phyloP scores from a whole-genome alignment of 2,888 invertebrate genomes.

The Caenorhabditis macrosperma region DNA sequence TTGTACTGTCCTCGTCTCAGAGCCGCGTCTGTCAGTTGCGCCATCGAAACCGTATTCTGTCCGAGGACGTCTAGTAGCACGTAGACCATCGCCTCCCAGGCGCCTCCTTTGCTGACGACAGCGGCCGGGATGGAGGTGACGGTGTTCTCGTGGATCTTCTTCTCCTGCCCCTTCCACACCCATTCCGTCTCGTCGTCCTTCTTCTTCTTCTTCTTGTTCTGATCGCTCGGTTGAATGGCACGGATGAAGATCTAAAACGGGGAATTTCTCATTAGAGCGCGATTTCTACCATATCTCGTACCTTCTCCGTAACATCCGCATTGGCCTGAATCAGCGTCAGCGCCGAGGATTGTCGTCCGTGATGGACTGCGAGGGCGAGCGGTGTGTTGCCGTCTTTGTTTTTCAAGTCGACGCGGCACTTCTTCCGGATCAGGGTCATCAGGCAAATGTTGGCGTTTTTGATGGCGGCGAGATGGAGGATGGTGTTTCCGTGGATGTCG shows the following conservation, averaged over 20 bases:
- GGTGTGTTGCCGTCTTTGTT: slow-evolving; percentile 60
- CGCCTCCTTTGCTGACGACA: slow-evolving; percentile 60
- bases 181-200: slow-evolving; percentile 28
- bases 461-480: slow-evolving; percentile 81
- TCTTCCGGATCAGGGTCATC: slow-evolving; percentile 65
- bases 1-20: slow-evolving; percentile 59
- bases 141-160: slow-evolving; percentile 28
- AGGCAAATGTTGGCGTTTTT: slow-evolving; percentile 76
- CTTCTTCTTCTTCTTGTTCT: neutral
- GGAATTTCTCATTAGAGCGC: no score
- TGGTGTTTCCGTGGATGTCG: slow-evolving; percentile 78
- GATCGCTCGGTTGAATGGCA: slow-evolving; percentile 2
- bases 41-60: slow-evolving; percentile 66
- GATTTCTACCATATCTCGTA: no score
- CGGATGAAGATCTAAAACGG: slow-evolving; percentile 43
- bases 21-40: slow-evolving; percentile 58
- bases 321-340: slow-evolving; percentile 73
- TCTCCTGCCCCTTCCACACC: slow-evolving; percentile 54
- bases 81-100: slow-evolving; percentile 77
- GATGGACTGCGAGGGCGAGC: slow-evolving; percentile 79
- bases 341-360: slow-evolving; percentile 76
- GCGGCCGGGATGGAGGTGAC: slow-evolving; percentile 56
- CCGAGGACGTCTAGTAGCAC: slow-evolving; percentile 81
- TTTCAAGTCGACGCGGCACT: slow-evolving; percentile 57
- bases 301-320: slow-evolving; percentile 56